These are phyloP conservation scores for Leuctra nigra DNA, from an alignment of 2,888 invertebrate species.

Conservation along the genomic window DNA sequence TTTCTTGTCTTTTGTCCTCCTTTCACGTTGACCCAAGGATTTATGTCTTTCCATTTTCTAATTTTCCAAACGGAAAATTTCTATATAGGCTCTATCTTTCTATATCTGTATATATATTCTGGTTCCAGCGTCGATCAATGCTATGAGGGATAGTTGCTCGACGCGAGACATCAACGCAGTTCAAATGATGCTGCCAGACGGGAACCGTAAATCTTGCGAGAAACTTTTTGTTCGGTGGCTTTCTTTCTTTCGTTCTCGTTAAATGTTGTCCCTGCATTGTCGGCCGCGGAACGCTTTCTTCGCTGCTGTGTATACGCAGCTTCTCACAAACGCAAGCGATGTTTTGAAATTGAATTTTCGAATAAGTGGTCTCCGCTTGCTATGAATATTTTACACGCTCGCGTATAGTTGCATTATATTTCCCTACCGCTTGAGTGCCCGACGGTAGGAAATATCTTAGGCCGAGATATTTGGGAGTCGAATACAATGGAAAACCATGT, in stretches of 20 bases:
- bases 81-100: neutral
- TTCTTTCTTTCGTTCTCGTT: conserved; percentile 7
- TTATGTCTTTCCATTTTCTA: conserved; percentile 19
- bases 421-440: conserved; percentile 11
- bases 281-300: neutral
- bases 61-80: conserved; percentile 19
- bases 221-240: neutral
- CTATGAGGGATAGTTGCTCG: conserved; percentile 10
- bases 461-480: conserved; percentile 1
- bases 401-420: conserved; percentile 16
- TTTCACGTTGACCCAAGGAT: conserved; percentile 14
- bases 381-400: conserved; percentile 13
- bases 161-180: neutral
- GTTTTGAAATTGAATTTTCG: conserved; percentile 18
- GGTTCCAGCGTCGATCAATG: conserved; percentile 5
- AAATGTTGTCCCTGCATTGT: conserved; percentile 15
- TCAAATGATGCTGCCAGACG: neutral
- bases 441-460: conserved; percentile 10
- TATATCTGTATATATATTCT: neutral
- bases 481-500: too few relatives aligned
- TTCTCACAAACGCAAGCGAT: conserved; percentile 9
- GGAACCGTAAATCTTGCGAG: conserved; percentile 11
- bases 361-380: conserved; percentile 18
- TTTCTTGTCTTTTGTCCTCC: too few relatives aligned
- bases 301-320: neutral